A percentile compares a stretch with the other conserved stretches of the same genome.
phyloP scores from a whole-genome alignment of 2,888 invertebrate species.

The Antitype chi region DNA sequence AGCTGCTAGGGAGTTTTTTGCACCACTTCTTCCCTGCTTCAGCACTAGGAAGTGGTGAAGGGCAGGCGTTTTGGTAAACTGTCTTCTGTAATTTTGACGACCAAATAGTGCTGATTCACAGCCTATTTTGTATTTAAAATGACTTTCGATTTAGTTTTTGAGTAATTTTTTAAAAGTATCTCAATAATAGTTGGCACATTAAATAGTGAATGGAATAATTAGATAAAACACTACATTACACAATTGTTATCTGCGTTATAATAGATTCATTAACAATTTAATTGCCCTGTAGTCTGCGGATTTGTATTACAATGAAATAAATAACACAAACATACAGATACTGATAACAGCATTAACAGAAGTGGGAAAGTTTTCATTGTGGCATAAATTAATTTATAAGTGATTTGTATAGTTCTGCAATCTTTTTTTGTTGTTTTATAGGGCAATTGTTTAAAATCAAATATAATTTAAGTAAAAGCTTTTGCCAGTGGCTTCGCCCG shows the following conservation, averaged over 20 bases:
- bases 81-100: not conserved
- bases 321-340: constrained; percentile 20
- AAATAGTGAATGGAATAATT: constrained; percentile 32
- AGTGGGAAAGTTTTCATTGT: constrained; percentile 8
- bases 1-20: too few relatives aligned
- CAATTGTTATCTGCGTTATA: constrained; percentile 52
- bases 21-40: not conserved
- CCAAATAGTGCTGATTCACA: not conserved
- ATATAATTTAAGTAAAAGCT: not conserved
- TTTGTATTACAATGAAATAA: constrained; percentile 36
- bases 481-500: too few relatives aligned
- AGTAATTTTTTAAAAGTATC: constrained; percentile 10
- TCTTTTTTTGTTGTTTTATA: not conserved
- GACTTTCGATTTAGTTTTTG: not conserved
- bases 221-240: constrained; percentile 41
- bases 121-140: not conserved
- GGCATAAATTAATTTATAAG: not conserved
- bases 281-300: constrained; percentile 19
- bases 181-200: constrained; percentile 8
- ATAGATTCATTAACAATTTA: constrained; percentile 48
- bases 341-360: constrained; percentile 38
- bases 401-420: not conserved
- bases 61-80: not conserved
- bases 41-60: not conserved
- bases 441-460: not conserved